These are phyloP conservation scores for Peromyscus melanophrys DNA, from an alignment of 2,797 vertebrate genomes.

Conservation along the genomic window DNA sequence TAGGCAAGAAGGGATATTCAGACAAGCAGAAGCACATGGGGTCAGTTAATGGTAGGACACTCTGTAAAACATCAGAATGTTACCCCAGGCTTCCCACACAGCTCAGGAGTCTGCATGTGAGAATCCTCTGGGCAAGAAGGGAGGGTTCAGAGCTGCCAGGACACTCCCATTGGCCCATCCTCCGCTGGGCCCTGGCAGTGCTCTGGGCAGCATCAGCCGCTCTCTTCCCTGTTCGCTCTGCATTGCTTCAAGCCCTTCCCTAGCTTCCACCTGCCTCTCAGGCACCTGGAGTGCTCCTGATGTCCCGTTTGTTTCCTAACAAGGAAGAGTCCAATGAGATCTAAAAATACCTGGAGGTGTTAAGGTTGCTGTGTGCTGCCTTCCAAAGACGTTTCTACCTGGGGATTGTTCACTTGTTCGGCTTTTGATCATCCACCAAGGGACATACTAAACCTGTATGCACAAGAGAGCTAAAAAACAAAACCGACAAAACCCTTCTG, in stretches of 20 bases:
- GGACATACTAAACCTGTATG: neutral
- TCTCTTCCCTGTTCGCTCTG: neutral
- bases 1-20: neutral
- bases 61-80: neutral
- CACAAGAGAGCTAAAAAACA: neutral
- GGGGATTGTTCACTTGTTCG: conserved; percentile 4
- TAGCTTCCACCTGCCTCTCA: neutral
- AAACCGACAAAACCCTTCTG: neutral
- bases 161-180: neutral
- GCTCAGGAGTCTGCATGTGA: neutral
- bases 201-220: neutral
- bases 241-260: neutral
- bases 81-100: neutral
- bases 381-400: conserved; percentile 46
- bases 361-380: neutral
- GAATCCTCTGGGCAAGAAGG: neutral
- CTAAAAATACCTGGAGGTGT: neutral
- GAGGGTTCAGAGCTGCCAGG: neutral
- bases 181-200: neutral
- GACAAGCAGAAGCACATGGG: conserved; percentile 15
- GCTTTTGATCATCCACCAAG: neutral
- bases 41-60: neutral
- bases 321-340: conserved; percentile 17
- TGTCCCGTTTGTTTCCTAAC: conserved; percentile 46
- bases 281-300: neutral